Evolutionary conservation across 2,888 invertebrate species (phyloP).

Genomic region (Amphimallon solstitiale): DNA sequence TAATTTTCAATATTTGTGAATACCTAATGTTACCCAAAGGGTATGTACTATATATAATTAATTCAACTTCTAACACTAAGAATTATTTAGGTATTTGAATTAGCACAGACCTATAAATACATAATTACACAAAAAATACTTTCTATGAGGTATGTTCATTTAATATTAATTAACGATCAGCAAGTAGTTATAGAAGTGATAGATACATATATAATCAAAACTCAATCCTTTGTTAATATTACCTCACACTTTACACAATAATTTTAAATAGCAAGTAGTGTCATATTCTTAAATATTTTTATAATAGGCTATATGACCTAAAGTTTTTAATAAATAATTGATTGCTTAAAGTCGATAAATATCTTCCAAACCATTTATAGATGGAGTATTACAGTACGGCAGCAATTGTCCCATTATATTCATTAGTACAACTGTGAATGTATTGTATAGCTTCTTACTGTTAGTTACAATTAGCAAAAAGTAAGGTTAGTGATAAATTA

Average conservation of each 20-base stretch:
- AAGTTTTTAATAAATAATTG: constrained; percentile 29
- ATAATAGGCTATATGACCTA: constrained; percentile 32
- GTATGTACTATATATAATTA: too few relatives aligned
- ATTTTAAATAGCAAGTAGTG: constrained; percentile 35
- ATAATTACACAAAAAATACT: too few relatives aligned
- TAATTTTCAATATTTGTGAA: too few relatives aligned
- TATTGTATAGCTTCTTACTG: constrained; percentile 46
- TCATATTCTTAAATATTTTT: constrained; percentile 39
- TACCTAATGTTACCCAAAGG: too few relatives aligned
- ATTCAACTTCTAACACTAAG: too few relatives aligned
- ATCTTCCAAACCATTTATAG: constrained; percentile 34
- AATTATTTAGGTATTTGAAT: too few relatives aligned
- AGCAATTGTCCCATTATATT: constrained; percentile 21
- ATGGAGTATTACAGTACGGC: constrained; percentile 32
- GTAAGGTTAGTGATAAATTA: constrained; percentile 45
- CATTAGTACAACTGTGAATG: constrained; percentile 39
- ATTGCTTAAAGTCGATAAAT: constrained; percentile 31
- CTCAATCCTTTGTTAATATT: constrained; percentile 34
- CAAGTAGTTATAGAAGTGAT: background rate
- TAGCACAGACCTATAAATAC: too few relatives aligned
- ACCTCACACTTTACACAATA: constrained; percentile 41
- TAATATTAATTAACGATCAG: background rate
- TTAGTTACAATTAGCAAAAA: constrained; percentile 28
- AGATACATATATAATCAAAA: constrained; percentile 31
- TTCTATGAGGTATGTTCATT: too few relatives aligned